Evolutionary conservation across 2,888 invertebrate species (phyloP), one percentile per base, ranked within the genome.

Genomic region (Ligdia adustata): DNA sequence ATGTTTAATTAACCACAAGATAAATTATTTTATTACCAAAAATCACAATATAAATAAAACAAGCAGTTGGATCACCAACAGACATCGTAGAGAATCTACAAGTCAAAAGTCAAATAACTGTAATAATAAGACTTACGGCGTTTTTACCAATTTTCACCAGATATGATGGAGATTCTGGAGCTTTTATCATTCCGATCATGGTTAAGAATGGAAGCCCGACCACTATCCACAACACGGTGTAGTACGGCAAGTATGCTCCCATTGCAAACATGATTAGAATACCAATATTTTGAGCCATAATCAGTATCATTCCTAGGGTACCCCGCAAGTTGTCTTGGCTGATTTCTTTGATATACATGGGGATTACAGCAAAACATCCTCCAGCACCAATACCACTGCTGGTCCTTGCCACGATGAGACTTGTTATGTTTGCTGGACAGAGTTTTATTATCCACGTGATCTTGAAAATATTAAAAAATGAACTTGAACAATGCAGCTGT

Each of bases 161-260:
- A 38, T 63, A 82, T 1, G 75, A 66, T 9, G 86, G 85, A 0
- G 85, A 79, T 39, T 85, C 84, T 1, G 85, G 85, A 24, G 75
- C 74, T 34, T 60, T 69, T n/a, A 75, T 15, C 53, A 82, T 67
- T 5, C 70, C 16, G 0, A 70, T 9, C 1, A 68, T 50, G 1
- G 63, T 66, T 2, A 75, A 1, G 2, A 76, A 16, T 0, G 78
- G 72, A 3, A 78, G 6, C 9, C 52, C 54, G 1, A 75, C 32
- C 1, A 66, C 64, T 0, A 71, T 44, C 59, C 71, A 77, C 4
- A 80, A 32, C 1, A 79, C 67, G 0, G 62, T 63, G 15, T 68
- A 52, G 41, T 81, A 82, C 6, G 66, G 57, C 26, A 80, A 27
- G 28, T 73, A 79, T 0, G 73, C 70, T 5, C 81, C 82, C 40